Evolutionary conservation across 1,140 invertebrate species (phyloP), one percentile per base, ranked within the genome.

Genomic region (Adoxophyes honmai): DNA sequence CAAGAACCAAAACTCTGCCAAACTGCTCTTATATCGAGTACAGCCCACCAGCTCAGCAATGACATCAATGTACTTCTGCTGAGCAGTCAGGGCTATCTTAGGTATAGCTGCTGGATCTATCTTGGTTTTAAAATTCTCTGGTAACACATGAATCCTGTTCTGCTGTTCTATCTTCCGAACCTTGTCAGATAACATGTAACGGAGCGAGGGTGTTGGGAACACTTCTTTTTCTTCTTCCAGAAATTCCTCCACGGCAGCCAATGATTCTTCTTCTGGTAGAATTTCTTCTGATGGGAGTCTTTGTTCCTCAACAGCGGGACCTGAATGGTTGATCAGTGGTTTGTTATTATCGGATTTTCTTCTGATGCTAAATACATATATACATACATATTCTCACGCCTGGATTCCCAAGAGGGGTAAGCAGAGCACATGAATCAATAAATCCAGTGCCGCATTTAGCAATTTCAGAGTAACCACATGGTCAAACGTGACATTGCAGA

Each of bases 1-100:
- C 64, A 88, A 37, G 42, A 88, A 83, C 86, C 86, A 88, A 52
- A 57, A 87, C 35, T 88, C 86, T 0, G 84, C 81, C 51, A 85
- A 55, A 54, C 77, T 85, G 9, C 60, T 75, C 44, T 66, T 85
- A 52, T 86, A 87, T 28, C 59, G 57, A 1, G 34, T 73, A 52
- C 86, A 88, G 0, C 84, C 86, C 0, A 76, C 73, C 1, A 87
- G 28, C 0, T 73, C 67, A 4, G 62, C 86, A 39, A 88, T 53
- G 6, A 73, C 63, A 16, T 84, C 81, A 5, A 88, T 86, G 55
- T 76, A 84, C 35, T 68, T 78, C 63, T 82, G 73, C 0, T 64
- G 73, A 1, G 79, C 58, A 0, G 85, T 86, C 0, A 15, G 10
- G 0, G 54, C 54, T 60, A 88, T 81, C 28, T 68, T 83, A 0